A percentile compares a stretch with the other conserved stretches of the same genome.
Evolutionary conservation across 92 coral and sea anemone genomes (phyloP).

Genomic region (Zoanthus gigantus): DNA sequence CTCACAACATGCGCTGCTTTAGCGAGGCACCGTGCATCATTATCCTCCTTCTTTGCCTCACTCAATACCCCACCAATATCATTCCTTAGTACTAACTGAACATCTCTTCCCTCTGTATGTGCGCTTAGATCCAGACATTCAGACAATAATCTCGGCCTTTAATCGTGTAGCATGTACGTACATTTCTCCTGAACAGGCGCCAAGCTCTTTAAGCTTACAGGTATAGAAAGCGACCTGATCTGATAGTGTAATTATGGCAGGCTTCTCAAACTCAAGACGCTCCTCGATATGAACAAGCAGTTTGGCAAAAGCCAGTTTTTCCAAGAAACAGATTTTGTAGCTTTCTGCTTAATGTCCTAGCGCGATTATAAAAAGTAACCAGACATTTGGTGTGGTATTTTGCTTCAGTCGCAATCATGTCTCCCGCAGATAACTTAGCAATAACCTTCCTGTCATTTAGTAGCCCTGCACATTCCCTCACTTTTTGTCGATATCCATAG

Average conservation of each 20-base stretch:
- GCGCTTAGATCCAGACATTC: slow-evolving; percentile 36
- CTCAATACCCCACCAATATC: slow-evolving; percentile 49
- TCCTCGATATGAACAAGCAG: slow-evolving; percentile 72
- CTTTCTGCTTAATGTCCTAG: slow-evolving; percentile 43
- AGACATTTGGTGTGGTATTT: slow-evolving; percentile 46
- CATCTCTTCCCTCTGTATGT: slow-evolving; percentile 47
- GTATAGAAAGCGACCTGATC: slow-evolving; percentile 55
- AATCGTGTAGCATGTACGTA: slow-evolving; percentile 38
- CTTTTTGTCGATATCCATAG: slow-evolving; percentile 54
- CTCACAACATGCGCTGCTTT: slow-evolving; percentile 50
- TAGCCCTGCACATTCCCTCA: slow-evolving; percentile 62
- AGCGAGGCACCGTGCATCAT: slow-evolving; percentile 48
- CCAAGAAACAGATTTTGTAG: slow-evolving; percentile 51
- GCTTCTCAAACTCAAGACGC: slow-evolving; percentile 56
- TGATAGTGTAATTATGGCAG: slow-evolving; percentile 62
- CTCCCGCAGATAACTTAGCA: slow-evolving; percentile 61
- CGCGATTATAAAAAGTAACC: slow-evolving; percentile 35
- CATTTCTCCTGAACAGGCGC: slow-evolving; percentile 46
- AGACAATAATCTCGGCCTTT: slow-evolving; percentile 35
- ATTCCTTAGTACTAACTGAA: slow-evolving; percentile 32
- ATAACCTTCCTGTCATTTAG: slow-evolving; percentile 66
- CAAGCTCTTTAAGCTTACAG: slow-evolving; percentile 58
- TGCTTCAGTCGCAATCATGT: slow-evolving; percentile 44
- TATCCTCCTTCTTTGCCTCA: slow-evolving; percentile 37
- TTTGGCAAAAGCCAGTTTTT: slow-evolving; percentile 77